Conservation (phyloP, 2,797 vertebrate species). For the Rhodeus uyekii region DNA sequence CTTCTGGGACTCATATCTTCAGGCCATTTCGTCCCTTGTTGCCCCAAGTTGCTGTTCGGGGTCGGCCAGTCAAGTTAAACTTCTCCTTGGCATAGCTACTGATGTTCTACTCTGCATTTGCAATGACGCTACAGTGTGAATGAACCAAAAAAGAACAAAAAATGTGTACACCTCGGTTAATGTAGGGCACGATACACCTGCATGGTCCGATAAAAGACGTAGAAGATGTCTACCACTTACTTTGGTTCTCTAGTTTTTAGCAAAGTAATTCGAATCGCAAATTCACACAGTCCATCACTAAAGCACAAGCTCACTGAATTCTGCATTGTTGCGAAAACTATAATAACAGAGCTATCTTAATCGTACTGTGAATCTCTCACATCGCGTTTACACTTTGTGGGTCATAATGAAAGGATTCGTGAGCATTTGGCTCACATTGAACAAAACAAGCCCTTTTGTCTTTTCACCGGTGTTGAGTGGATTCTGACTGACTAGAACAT, state of each 20-base stretch:
- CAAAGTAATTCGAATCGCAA: no score
- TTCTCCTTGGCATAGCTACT: neutral
- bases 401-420: no score
- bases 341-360: neutral
- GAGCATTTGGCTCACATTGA: neutral
- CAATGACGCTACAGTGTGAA: neutral
- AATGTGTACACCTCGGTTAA: neutral
- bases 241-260: no score
- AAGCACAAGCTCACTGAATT: neutral
- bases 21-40: slow-evolving; percentile 39
- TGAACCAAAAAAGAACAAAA: neutral
- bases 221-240: neutral
- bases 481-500: neutral
- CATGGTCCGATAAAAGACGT: neutral
- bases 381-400: no score
- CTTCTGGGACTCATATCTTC: slow-evolving; percentile 38
- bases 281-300: no score
- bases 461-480: no score
- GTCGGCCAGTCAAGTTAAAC: slow-evolving; percentile 11
- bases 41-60: slow-evolving; percentile 1
- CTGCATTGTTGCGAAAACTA: neutral
- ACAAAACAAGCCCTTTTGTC: neutral
- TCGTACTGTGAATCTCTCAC: neutral
- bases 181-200: neutral
- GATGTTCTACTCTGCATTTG: slow-evolving; percentile 29